Conservation (phyloP, 2,797 vertebrate species). For the Octomys mimax region DNA sequence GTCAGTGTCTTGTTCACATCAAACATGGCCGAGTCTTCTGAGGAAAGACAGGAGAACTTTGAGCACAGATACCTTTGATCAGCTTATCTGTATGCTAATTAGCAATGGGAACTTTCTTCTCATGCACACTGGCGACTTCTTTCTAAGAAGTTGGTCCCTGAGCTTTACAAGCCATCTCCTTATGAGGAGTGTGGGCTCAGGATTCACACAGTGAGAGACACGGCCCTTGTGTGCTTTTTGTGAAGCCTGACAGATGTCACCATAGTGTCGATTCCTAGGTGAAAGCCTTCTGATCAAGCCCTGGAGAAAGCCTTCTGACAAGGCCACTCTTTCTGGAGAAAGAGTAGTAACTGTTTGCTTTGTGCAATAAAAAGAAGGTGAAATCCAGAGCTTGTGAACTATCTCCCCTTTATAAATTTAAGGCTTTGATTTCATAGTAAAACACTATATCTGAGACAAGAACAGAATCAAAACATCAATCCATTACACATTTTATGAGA, state of each 20-base stretch:
- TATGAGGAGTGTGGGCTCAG: background rate
- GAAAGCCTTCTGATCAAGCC: fast-evolving
- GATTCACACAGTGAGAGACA: background rate
- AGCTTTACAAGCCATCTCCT: background rate
- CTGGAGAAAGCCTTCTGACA: background rate
- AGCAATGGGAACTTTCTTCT: background rate
- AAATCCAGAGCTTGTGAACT: background rate
- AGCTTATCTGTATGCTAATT: background rate
- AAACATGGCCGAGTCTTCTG: background rate
- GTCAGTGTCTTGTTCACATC: background rate
- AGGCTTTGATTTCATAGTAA: background rate
- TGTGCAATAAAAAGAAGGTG: background rate
- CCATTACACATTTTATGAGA: background rate
- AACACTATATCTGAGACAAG: background rate
- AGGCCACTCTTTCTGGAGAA: background rate
- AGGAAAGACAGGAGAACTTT: background rate
- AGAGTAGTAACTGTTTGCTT: background rate
- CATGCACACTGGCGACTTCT: background rate
- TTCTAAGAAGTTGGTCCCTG: background rate
- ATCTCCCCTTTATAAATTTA: background rate
- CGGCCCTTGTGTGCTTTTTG: background rate
- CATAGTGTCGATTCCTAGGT: fast-evolving
- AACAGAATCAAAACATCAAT: background rate
- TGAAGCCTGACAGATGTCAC: background rate
- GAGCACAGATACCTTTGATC: fast-evolving